Conservation (phyloP, 2,113 vertebrate genomes). For the Nicator chloris region DNA sequence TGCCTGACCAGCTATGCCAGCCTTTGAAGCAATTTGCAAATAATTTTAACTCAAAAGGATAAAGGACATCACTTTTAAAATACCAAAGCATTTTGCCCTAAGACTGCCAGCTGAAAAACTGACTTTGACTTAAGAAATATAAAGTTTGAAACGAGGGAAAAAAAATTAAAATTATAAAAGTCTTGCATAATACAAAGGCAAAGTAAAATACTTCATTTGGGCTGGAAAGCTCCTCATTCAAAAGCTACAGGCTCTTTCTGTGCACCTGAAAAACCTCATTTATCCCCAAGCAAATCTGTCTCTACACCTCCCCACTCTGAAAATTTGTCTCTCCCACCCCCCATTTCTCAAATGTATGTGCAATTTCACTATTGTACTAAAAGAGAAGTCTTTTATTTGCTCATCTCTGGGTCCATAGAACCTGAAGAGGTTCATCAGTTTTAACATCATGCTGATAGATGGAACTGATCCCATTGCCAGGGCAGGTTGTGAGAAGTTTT, state of each 20-base stretch:
- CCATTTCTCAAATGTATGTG: rapidly evolving
- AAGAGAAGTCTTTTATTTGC: neutral
- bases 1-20: neutral
- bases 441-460: neutral
- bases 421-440: neutral
- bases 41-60: neutral
- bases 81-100: neutral
- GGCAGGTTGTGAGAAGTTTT: neutral
- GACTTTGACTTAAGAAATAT: neutral
- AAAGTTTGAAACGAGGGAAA: neutral
- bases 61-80: neutral
- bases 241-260: neutral
- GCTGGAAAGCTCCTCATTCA: neutral
- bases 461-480: neutral
- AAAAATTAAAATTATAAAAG: neutral
- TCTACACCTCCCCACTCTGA: neutral
- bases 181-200: neutral
- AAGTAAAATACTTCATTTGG: neutral
- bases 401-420: rapidly evolving
- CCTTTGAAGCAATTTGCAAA: neutral
- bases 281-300: neutral
- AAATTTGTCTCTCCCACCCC: too few species aligned
- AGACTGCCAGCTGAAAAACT: neutral
- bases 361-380: neutral
- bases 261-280: neutral